Evolutionary conservation across 2,888 invertebrate species (phyloP).

Genomic region (Callinectes sapidus): DNA sequence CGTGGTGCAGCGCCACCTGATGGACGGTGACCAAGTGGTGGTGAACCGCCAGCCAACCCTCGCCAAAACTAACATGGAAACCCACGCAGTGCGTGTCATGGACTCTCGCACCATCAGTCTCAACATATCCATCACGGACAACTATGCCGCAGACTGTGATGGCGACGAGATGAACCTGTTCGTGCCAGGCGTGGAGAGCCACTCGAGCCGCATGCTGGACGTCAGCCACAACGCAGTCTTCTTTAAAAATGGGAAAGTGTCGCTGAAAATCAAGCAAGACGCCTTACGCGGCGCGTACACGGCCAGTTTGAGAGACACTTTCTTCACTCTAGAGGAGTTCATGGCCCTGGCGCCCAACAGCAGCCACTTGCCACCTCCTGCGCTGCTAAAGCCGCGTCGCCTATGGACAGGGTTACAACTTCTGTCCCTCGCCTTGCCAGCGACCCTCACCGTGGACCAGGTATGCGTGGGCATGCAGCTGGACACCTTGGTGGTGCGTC

Average conservation of each 20-base stretch:
- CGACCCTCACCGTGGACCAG: neutral
- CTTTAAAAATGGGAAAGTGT: slow-evolving; percentile 10
- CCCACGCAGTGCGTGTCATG: slow-evolving; percentile 35
- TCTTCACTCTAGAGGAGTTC: slow-evolving; percentile 3
- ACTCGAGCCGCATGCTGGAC: neutral
- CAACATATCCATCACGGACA: slow-evolving; percentile 36
- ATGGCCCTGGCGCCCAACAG: neutral
- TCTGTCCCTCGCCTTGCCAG: slow-evolving; percentile 29
- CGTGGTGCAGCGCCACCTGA: slow-evolving; percentile 37
- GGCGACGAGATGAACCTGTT: slow-evolving; percentile 56
- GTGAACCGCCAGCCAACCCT: slow-evolving; percentile 53
- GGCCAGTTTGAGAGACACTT: neutral
- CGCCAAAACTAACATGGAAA: slow-evolving; percentile 1
- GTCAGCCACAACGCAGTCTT: neutral
- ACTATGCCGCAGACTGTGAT: slow-evolving; percentile 50
- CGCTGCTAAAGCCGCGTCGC: neutral
- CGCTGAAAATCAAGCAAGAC: slow-evolving; percentile 27
- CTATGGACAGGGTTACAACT: slow-evolving; percentile 45
- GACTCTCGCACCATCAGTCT: slow-evolving; percentile 38
- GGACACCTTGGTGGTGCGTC: slow-evolving; percentile 35
- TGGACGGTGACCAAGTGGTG: slow-evolving; percentile 47
- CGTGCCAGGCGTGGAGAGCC: slow-evolving; percentile 16
- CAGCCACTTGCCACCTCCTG: neutral
- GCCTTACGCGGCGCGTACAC: slow-evolving; percentile 19
- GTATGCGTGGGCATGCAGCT: neutral